A percentile compares a stretch with the other conserved stretches of the same genome.
Evolutionary conservation across 2,113 vertebrate species (phyloP).

Genomic region (Phoenicopterus ruber): DNA sequence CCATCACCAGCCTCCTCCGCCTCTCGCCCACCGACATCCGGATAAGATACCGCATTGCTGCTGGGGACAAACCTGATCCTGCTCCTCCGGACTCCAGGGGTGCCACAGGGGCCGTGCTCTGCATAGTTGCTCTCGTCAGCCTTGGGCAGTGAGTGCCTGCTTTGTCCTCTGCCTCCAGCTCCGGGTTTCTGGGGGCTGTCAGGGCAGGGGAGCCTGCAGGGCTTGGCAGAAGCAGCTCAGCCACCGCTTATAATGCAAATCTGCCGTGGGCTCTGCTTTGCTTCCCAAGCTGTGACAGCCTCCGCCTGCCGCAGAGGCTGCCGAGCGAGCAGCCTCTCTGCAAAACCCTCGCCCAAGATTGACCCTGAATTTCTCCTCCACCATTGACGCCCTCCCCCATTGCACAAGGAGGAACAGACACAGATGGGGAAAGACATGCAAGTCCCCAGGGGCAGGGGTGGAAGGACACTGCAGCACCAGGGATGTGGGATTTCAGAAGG

Average conservation of each 20-base stretch:
- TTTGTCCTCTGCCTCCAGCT: background rate
- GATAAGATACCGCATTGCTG: background rate
- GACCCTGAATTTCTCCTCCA: background rate
- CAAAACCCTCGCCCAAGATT: background rate
- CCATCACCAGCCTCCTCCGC: background rate
- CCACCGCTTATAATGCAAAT: background rate
- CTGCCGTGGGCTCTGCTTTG: background rate
- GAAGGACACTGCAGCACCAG: background rate
- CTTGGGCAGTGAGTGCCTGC: rapidly evolving
- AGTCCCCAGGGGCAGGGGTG: background rate
- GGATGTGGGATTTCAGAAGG: background rate
- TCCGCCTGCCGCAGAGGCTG: background rate
- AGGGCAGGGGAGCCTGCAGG: background rate
- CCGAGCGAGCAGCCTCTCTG: rapidly evolving
- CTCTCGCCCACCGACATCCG: background rate
- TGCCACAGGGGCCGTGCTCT: background rate
- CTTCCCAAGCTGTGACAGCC: background rate
- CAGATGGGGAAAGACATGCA: background rate
- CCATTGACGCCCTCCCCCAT: rapidly evolving
- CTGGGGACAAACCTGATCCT: background rate
- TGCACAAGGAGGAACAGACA: background rate
- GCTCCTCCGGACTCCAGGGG: background rate
- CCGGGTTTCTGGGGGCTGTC: rapidly evolving
- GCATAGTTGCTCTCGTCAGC: background rate
- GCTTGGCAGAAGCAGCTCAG: background rate